These are phyloP conservation scores for Aleiodes leptofemur DNA, from an alignment of 2,888 invertebrate genomes.

Conservation along the genomic window DNA sequence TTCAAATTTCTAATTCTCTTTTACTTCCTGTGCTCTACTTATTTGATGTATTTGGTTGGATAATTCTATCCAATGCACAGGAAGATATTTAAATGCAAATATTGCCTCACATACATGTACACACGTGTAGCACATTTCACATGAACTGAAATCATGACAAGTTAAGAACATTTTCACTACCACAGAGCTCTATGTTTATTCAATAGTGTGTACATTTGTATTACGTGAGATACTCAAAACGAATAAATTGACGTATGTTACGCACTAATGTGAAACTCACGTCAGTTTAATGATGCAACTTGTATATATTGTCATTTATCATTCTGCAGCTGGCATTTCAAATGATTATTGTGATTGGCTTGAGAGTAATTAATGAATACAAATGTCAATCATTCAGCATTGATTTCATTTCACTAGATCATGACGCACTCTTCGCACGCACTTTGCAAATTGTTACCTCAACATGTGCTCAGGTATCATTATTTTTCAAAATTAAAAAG, in stretches of 20 bases:
- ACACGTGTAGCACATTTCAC: conserved; percentile 7
- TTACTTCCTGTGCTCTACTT: neutral
- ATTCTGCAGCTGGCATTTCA: neutral
- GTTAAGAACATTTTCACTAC: conserved; percentile 40
- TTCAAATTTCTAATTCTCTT: too few species aligned
- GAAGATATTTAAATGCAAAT: conserved; percentile 41
- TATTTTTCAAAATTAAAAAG: too few species aligned
- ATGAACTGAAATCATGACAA: conserved; percentile 26
- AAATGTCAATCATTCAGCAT: too few species aligned
- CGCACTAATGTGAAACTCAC: conserved; percentile 17
- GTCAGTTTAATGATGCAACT: conserved; percentile 20
- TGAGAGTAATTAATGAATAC: too few species aligned
- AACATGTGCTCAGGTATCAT: too few species aligned
- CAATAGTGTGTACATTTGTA: conserved; percentile 33
- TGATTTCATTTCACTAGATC: too few species aligned
- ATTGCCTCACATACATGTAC: conserved; percentile 1
- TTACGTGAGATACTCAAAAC: conserved; percentile 29
- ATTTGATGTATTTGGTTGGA: conserved; percentile 6
- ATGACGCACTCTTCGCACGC: too few species aligned
- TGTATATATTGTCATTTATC: neutral
- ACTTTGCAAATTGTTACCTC: too few species aligned
- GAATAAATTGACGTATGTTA: conserved; percentile 6
- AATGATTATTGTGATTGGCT: neutral
- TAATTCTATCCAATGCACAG: conserved; percentile 10
- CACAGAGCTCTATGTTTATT: conserved; percentile 31